phyloP scores from a whole-genome alignment of 2,797 vertebrate species.

The Thaleichthys pacificus region DNA sequence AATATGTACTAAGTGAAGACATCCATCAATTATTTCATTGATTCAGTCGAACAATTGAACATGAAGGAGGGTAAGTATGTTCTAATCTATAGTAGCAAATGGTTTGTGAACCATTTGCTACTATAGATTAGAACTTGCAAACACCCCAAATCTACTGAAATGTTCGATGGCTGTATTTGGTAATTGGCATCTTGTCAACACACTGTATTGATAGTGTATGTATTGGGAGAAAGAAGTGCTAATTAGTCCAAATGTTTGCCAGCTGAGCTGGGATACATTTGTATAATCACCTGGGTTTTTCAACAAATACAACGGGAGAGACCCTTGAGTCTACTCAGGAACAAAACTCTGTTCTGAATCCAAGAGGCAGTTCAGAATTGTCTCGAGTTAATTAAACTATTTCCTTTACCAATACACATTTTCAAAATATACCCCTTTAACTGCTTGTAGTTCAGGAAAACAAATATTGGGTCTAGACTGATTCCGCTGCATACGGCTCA shows the following conservation, averaged over 20 bases:
- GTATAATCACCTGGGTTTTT: conserved; percentile 49
- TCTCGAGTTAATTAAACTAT: conserved; percentile 22
- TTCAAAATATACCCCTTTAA: neutral
- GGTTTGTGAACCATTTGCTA: neutral
- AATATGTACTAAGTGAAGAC: conserved; percentile 18
- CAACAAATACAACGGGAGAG: conserved; percentile 26
- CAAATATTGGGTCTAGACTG: neutral
- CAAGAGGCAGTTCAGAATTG: conserved; percentile 11
- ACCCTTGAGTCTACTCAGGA: conserved; percentile 14
- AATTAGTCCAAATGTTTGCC: conserved; percentile 53
- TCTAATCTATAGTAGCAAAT: neutral
- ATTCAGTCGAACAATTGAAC: neutral
- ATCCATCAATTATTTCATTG: conserved; percentile 37
- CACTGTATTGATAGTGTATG: conserved; percentile 17
- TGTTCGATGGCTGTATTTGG: neutral
- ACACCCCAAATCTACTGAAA: neutral
- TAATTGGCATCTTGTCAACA: conserved; percentile 39
- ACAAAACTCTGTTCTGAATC: neutral
- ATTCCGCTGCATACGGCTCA: neutral
- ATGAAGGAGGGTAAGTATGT: too few relatives aligned
- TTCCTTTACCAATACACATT: neutral
- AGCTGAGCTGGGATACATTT: conserved; percentile 26
- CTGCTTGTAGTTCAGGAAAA: neutral
- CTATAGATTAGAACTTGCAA: neutral
- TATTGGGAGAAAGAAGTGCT: conserved; percentile 25